Evolutionary conservation across 2,797 vertebrate species (phyloP), one percentile per base, ranked within the genome.

Genomic region (Peromyscus eremicus): DNA sequence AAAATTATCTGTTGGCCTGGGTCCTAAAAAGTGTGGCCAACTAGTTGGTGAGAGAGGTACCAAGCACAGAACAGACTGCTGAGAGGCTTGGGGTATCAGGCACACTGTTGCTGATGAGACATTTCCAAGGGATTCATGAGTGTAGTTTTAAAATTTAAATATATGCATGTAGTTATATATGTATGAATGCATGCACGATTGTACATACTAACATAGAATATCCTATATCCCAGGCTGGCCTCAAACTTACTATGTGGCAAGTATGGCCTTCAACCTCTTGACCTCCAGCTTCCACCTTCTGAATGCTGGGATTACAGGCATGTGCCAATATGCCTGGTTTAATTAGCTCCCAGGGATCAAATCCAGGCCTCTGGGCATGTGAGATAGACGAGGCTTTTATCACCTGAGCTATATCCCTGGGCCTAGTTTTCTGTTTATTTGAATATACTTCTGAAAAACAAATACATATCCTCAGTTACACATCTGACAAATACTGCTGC

Each of bases 361-460:
- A 40, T n/a, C 34, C 29, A n/a, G 46, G 12, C 21, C 46, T 52
- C 46, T 52, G 21, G 6, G 49, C 9, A 73, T 57, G 49, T 73
- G 21, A 49, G 43, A 52, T 87, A 87, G 55, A 25, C 49, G 71
- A 73, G 14, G 5, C n/a, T 40, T 73, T 49, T 57, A 57, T 49
- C 14, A 37, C 27, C 32, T 52, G 83, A 70, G 13, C 23, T 70
- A 55, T 55, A 87, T 6, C 23, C 46, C 14, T 55, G 34, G 34
- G 55, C 66, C 46, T 17, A 62, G 46, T 46, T 95, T 76, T 87
- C 37, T 93, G 25, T 93, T 87, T 81, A 82, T 29, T 60, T 86
- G 68, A 92, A 85, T 64, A 25, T 32, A 37, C 25, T 66, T 93
- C 40, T 40, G 46, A 86, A 89, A 92, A 95, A 64, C 52, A 21